Base-by-base conservation (phyloP, 2,888 invertebrate genomes). In the Tubulanus polymorphus region DNA sequence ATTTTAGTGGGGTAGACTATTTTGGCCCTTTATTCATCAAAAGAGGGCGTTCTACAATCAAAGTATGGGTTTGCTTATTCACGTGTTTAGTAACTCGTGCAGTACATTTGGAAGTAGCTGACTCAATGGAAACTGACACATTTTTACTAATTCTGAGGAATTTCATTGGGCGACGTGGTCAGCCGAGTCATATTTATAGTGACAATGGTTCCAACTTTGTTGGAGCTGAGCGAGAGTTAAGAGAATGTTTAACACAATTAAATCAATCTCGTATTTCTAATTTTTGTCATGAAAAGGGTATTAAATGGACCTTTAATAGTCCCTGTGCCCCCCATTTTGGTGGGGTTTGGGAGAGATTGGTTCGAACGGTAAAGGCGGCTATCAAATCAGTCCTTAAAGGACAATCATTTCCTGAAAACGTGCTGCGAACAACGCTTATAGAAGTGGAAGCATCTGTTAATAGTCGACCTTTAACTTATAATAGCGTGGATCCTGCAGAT, bases 251-350 rank as follows among this genome's bases (percentile, higher is more conserved):
- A 30, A 8, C 48, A 3, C 8, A 37, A 18, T 48, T 23, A 27
- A 48, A 48, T 18, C 48, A 48, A 15, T 23, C 45, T 2, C n/a
- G 26, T 8, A 50, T 58, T 12, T n/a, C 35, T 20, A 18, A 32
- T n/a, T 37, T 0, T 25, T 3, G 23, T 6, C 20, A n/a, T 5
- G 37, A 37, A n/a, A 51, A 51, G 18, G 37, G 27, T 23, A 54
- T 54, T 3, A 15, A 10, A 30, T 54, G 54, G 54, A 35, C 10
- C 6, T 54, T 52, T 25, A 53, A 46, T n/a, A 73, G 74, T 3
- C 70, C 74, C 2, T 55, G 55, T 26, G 63, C 71, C 3, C 71
- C 74, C 1, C 18, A 41, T 15, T 20, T 41, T 18, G 41, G 49
- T 10, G 41, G 41, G 41, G 48, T 54, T 10, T 37, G 48, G 37